phyloP scores from a whole-genome alignment of 2,888 invertebrate species.

The Perizoma flavofasciatum region DNA sequence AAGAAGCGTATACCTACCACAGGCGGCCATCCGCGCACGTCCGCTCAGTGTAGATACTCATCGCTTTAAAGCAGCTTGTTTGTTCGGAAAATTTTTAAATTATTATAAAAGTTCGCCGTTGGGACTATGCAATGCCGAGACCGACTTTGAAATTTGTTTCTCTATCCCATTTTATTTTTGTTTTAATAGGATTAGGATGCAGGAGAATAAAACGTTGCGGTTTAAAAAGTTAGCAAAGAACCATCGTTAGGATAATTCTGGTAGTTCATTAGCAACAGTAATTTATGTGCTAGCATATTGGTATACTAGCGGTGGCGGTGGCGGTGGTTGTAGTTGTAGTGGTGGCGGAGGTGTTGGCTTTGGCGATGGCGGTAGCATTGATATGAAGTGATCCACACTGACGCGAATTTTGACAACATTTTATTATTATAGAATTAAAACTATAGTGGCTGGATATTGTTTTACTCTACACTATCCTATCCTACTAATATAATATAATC shows the following conservation, averaged over 20 bases:
- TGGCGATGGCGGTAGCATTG: too few relatives aligned
- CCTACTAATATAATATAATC: too few relatives aligned
- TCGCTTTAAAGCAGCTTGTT: conserved; percentile 57
- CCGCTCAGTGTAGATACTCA: conserved; percentile 43
- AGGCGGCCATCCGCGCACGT: background rate
- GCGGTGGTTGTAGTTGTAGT: too few relatives aligned
- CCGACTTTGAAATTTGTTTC: conserved; percentile 66
- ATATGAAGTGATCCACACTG: too few relatives aligned
- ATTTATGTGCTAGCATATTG: conserved; percentile 28
- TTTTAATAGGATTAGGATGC: conserved; percentile 61
- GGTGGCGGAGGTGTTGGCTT: too few relatives aligned
- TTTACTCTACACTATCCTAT: too few relatives aligned
- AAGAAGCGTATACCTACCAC: too few relatives aligned
- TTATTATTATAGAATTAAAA: too few relatives aligned
- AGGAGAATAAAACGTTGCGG: conserved; percentile 55
- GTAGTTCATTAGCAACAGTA: conserved; percentile 49
- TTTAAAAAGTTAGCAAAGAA: conserved; percentile 56
- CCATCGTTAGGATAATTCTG: conserved; percentile 59
- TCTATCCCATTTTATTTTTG: conserved; percentile 54
- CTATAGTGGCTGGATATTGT: too few relatives aligned
- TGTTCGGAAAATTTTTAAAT: conserved; percentile 66
- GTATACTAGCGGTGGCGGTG: too few relatives aligned
- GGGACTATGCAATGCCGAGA: conserved; percentile 48
- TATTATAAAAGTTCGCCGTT: conserved; percentile 66
- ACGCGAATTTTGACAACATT: too few relatives aligned